These are phyloP conservation scores for Diplazon laetatorius DNA, from an alignment of 2,888 invertebrate genomes.

Conservation along the genomic window DNA sequence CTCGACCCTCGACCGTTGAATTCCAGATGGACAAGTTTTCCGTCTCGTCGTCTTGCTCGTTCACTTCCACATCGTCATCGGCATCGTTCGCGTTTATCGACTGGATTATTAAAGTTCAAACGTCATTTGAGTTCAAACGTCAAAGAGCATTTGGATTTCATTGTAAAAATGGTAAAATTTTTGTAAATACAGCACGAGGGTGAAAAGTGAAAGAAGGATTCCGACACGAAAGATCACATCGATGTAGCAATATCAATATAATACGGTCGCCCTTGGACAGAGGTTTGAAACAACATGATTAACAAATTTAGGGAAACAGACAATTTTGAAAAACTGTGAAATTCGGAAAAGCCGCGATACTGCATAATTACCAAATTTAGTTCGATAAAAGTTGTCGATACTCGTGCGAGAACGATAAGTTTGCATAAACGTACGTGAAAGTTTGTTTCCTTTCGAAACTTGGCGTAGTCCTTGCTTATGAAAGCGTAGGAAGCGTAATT, in stretches of 20 bases:
- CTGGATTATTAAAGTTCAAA: slow-evolving; percentile 15
- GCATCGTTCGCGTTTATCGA: slow-evolving; percentile 12
- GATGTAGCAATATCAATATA: no score
- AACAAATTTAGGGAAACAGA: no score
- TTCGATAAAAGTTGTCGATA: not conserved
- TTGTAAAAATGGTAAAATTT: no score
- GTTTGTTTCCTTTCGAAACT: slow-evolving; percentile 83
- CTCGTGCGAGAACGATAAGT: not conserved
- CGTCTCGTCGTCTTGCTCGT: not conserved
- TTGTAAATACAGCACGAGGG: no score
- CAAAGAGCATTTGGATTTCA: no score
- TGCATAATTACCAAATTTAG: no score
- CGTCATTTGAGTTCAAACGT: slow-evolving; percentile 5
- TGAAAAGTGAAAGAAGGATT: no score
- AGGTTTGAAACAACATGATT: no score
- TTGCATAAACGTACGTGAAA: slow-evolving; percentile 75
- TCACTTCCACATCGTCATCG: not conserved
- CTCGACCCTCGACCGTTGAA: slow-evolving; percentile 76
- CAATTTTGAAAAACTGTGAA: no score
- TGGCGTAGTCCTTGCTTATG: slow-evolving; percentile 84
- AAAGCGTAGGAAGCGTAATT: slow-evolving; percentile 83
- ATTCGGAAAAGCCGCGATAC: no score
- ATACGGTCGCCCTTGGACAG: no score
- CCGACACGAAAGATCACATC: no score
- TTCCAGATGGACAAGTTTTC: slow-evolving; percentile 69